These are phyloP conservation scores for Pristis pectinata DNA, from an alignment of 2,797 vertebrate genomes.

Conservation along the genomic window DNA sequence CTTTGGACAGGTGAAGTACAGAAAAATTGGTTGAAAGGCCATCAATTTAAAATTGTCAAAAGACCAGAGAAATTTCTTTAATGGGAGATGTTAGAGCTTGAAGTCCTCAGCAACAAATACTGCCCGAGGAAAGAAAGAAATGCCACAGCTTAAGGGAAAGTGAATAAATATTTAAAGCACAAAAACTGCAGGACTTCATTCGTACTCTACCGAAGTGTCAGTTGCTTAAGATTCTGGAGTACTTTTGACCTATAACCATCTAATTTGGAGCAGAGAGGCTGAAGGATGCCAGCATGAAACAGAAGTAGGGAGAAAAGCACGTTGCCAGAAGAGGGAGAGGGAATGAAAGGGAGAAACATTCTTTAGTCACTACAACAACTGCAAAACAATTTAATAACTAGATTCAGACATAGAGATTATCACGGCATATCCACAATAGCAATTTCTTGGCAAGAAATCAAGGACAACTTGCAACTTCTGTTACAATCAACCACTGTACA, in stretches of 20 bases:
- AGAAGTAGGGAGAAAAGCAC: neutral
- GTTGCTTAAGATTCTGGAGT: neutral
- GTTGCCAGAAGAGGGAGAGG: neutral
- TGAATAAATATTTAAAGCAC: neutral
- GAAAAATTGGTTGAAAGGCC: neutral
- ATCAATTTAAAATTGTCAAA: neutral
- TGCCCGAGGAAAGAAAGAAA: neutral
- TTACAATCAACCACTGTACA: neutral
- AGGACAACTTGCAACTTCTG: neutral
- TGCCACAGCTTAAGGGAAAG: neutral
- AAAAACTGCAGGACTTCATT: neutral
- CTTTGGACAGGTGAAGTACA: neutral
- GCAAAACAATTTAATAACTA: constrained; percentile 4
- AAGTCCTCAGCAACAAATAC: neutral
- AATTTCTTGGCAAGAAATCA: constrained; percentile 13
- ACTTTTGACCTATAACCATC: neutral
- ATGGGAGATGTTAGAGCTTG: neutral
- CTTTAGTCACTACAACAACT: neutral
- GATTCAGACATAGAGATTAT: neutral
- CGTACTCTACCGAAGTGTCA: too few species aligned
- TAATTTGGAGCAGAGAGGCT: neutral
- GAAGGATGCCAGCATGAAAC: neutral
- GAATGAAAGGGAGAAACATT: neutral
- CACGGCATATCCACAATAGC: neutral
- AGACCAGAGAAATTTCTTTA: neutral